Evolutionary conservation across 2,797 vertebrate genomes (phyloP).

Genomic region (Lagodon rhomboides): DNA sequence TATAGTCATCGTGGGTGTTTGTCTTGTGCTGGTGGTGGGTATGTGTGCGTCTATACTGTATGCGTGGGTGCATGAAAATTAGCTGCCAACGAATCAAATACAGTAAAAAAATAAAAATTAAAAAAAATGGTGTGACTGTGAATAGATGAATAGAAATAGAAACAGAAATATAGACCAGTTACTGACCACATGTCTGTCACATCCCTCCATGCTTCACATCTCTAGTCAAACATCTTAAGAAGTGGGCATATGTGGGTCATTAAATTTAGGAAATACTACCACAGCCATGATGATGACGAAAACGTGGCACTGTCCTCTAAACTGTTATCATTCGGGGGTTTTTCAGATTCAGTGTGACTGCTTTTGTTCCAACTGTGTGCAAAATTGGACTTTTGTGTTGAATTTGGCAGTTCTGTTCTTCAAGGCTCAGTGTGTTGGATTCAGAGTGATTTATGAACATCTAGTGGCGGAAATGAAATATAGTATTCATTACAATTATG

Average conservation of each 20-base stretch:
- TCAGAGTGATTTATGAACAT: no score
- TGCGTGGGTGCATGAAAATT: constrained; percentile 26
- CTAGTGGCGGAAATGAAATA: no score
- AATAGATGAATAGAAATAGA: constrained; percentile 3
- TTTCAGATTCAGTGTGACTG: background rate
- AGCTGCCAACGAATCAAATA: constrained; percentile 21
- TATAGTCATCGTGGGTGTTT: constrained; percentile 64
- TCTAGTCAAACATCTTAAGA: constrained; percentile 1
- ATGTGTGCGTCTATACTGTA: constrained; percentile 37
- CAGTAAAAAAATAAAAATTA: constrained; percentile 24
- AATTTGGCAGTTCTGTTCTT: background rate
- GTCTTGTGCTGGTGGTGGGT: constrained; percentile 49
- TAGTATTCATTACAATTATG: no score
- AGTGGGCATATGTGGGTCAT: constrained; percentile 27
- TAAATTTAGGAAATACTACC: constrained; percentile 38
- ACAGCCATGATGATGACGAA: background rate
- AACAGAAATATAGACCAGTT: background rate
- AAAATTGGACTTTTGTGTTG: background rate
- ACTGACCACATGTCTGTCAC: background rate
- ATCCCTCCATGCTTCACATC: background rate
- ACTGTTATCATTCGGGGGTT: background rate
- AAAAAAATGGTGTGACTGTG: constrained; percentile 11
- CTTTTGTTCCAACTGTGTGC: background rate
- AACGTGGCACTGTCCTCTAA: background rate
- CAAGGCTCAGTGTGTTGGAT: no score